phyloP scores from a whole-genome alignment of 2,797 vertebrate species.

The Melanotaenia parkinsoni region DNA sequence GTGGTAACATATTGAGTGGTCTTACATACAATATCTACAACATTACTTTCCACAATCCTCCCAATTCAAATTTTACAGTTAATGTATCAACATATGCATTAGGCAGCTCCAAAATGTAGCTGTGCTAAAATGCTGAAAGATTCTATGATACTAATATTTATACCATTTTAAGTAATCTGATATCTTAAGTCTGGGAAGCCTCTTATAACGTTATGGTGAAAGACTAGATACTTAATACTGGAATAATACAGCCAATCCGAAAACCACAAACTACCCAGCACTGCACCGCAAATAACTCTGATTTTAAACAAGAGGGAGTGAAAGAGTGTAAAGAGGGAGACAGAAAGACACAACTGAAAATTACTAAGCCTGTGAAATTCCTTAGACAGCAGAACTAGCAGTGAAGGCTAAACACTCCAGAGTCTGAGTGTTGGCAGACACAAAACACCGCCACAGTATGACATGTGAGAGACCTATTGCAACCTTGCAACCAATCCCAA shows the following conservation, averaged over 20 bases:
- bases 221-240: constrained; percentile 69
- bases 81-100: not conserved
- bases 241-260: constrained; percentile 67
- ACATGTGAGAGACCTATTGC: constrained; percentile 50
- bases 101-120: constrained; percentile 17
- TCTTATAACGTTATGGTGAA: constrained; percentile 71
- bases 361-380: constrained; percentile 74
- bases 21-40: not conserved
- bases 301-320: constrained; percentile 56
- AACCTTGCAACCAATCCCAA: constrained; percentile 49
- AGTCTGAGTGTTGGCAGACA: constrained; percentile 77
- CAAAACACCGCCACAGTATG: constrained; percentile 56
- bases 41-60: not conserved
- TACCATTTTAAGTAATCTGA: constrained; percentile 52
- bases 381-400: constrained; percentile 71
- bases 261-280: constrained; percentile 64
- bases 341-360: constrained; percentile 67
- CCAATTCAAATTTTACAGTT: constrained; percentile 2
- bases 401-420: constrained; percentile 74
- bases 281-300: constrained; percentile 69
- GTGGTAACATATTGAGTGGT: not conserved
- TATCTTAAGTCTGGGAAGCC: constrained; percentile 67
- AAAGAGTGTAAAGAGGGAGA: constrained; percentile 46
- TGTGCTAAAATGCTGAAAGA: constrained; percentile 39
- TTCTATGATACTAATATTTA: constrained; percentile 43